These are phyloP conservation scores for Dryobota labecula DNA, from an alignment of 2,888 invertebrate species.

Conservation along the genomic window DNA sequence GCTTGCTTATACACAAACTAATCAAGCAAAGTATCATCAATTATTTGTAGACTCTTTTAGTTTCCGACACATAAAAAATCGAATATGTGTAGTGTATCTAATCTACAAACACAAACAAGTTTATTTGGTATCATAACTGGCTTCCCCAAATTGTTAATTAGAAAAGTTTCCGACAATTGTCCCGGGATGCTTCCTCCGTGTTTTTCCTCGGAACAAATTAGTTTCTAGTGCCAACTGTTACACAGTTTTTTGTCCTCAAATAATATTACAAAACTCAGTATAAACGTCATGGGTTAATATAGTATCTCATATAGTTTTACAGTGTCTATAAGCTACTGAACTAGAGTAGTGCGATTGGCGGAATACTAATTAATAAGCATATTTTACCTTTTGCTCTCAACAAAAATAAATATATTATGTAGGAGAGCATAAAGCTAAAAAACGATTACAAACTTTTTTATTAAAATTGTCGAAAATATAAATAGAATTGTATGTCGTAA, in stretches of 20 bases:
- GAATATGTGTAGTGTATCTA: neutral
- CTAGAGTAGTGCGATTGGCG: too few species aligned
- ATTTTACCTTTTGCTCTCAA: neutral
- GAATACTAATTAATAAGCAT: neutral
- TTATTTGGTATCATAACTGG: slow-evolving; percentile 7
- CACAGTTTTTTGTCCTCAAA: slow-evolving; percentile 26
- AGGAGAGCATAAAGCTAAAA: neutral
- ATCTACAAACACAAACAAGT: neutral
- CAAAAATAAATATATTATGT: neutral
- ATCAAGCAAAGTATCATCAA: neutral
- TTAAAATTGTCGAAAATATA: too few species aligned
- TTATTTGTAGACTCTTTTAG: neutral
- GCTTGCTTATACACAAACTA: neutral
- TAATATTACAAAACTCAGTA: neutral
- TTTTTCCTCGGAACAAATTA: slow-evolving; percentile 43
- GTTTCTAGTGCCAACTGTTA: slow-evolving; percentile 36
- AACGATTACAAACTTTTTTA: too few species aligned
- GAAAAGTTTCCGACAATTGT: slow-evolving; percentile 32
- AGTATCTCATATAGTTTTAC: neutral
- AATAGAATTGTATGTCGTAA: neutral
- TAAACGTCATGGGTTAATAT: neutral
- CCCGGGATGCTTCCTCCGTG: slow-evolving; percentile 8
- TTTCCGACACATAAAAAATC: neutral
- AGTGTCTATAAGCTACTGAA: neutral
- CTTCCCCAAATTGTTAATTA: slow-evolving; percentile 27